phyloP scores from a whole-genome alignment of 2,888 invertebrate genomes.

The Quadroppia sp. region DNA sequence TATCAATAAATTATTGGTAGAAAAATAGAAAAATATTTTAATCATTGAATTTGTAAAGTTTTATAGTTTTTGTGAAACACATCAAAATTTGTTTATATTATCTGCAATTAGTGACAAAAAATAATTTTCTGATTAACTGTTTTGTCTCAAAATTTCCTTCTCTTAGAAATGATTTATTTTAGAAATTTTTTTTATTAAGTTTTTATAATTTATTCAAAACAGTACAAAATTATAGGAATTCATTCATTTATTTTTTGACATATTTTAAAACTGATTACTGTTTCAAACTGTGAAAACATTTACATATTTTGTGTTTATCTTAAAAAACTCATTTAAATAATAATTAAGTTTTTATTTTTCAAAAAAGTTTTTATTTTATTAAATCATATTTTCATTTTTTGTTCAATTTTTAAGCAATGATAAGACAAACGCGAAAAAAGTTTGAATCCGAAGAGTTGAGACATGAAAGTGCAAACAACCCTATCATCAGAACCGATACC shows the following conservation, averaged over 20 bases:
- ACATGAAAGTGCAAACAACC: background rate
- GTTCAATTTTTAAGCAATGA: constrained; percentile 8
- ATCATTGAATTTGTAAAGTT: background rate
- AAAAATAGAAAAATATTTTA: background rate
- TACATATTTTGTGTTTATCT: background rate
- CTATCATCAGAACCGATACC: background rate
- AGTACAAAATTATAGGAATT: background rate
- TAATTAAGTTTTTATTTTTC: background rate
- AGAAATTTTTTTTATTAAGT: background rate
- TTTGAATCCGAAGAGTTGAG: constrained; percentile 28
- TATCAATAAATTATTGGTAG: constrained; percentile 6
- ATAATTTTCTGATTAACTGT: background rate
- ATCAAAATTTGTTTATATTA: background rate
- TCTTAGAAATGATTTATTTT: constrained; percentile 24
- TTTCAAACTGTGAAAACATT: constrained; percentile 17
- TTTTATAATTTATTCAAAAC: background rate
- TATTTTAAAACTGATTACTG: constrained; percentile 28
- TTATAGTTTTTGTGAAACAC: background rate
- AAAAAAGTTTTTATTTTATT: background rate
- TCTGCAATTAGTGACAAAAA: constrained; percentile 22
- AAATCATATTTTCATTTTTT: background rate
- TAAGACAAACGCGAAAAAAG: constrained; percentile 28
- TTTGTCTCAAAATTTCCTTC: background rate
- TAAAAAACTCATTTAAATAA: background rate
- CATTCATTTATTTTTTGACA: constrained; percentile 11